Conservation (phyloP, 2,113 vertebrate species). For the Notothenia rossii region DNA sequence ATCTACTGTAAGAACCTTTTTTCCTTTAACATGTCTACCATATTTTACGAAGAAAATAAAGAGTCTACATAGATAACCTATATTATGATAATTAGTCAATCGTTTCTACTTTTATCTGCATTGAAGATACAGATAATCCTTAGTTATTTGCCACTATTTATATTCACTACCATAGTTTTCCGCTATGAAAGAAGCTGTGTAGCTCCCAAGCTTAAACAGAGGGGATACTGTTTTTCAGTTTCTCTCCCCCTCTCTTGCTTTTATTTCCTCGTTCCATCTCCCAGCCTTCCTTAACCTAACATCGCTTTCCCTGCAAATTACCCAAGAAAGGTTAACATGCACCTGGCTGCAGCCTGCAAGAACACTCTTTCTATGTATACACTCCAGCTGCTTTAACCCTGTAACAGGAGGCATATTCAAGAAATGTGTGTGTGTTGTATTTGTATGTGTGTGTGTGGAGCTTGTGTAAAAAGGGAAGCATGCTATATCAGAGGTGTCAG, state of each 20-base stretch:
- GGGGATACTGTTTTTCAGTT: constrained; percentile 38
- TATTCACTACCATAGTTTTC: not conserved
- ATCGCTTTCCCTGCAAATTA: constrained; percentile 49
- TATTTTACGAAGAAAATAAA: not conserved
- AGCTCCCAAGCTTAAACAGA: constrained; percentile 34
- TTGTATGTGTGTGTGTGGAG: constrained; percentile 19
- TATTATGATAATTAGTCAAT: not conserved
- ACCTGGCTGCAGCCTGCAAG: constrained; percentile 50
- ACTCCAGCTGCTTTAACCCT: constrained; percentile 40
- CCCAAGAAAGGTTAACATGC: constrained; percentile 61
- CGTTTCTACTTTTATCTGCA: no score
- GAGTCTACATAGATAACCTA: not conserved
- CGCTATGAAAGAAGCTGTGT: not conserved
- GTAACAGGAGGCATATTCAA: constrained; percentile 33
- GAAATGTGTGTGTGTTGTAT: constrained; percentile 18
- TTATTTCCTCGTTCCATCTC: constrained; percentile 25
- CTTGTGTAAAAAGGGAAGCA: constrained; percentile 34
- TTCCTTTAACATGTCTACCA: not conserved
- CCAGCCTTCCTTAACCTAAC: constrained; percentile 1
- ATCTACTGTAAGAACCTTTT: not conserved
- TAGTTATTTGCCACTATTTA: constrained; percentile 10
- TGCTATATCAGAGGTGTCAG: constrained; percentile 36
- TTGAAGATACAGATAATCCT: not conserved
- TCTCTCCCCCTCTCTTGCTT: not conserved
- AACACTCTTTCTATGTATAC: constrained; percentile 69